Evolutionary conservation across 2,797 vertebrate species (phyloP), one percentile per base, ranked within the genome.

Genomic region (Pseudomugil tenellus): DNA sequence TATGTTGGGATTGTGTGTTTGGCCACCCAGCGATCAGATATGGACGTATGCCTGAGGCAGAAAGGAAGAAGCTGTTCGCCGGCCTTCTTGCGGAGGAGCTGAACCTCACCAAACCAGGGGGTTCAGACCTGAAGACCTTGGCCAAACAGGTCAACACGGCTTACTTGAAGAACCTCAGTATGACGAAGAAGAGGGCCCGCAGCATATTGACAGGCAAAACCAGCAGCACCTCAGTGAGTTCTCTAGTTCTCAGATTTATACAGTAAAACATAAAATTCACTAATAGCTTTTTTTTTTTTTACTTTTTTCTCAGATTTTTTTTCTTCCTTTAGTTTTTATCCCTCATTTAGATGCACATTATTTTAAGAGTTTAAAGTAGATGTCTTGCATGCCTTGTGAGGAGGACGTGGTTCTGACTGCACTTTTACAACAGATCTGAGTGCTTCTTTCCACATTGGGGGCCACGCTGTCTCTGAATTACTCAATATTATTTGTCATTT

Each of bases 161-260:
- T 91, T 99, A 99, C 94, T 94, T 95, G 93, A 98, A 96, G 88
- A 98, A 97, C 91, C 96, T 99, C 89, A 96, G 95, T 77, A 98
- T 99, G 97, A 99, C 98, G 92, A 99, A 99, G 95, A 98, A 97
- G 92, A 98, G 97, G 89, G 98, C 98, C 66, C 96, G 97, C 59
- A 95, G 95, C 89, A 98, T 99, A 90, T 93, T 99, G 85, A 97
- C 93, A 0, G 98, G 98, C 83, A 99, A 97, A 93, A 96, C 96
- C 88, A 96, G 94, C 93, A 95, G 96, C 93, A 96, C 93, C 3
- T 93, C 97, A 79, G 98, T 99, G 95, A 13, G 74, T 2, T 65
- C 26, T 29, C 1, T 58, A 46, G 29, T 43, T 1, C 34, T 31
- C 17, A 0, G 9, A 11, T 46, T 41, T 41, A 10, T 21, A 46